phyloP scores from a whole-genome alignment of 2,888 invertebrate genomes.

The Meganola albula region DNA sequence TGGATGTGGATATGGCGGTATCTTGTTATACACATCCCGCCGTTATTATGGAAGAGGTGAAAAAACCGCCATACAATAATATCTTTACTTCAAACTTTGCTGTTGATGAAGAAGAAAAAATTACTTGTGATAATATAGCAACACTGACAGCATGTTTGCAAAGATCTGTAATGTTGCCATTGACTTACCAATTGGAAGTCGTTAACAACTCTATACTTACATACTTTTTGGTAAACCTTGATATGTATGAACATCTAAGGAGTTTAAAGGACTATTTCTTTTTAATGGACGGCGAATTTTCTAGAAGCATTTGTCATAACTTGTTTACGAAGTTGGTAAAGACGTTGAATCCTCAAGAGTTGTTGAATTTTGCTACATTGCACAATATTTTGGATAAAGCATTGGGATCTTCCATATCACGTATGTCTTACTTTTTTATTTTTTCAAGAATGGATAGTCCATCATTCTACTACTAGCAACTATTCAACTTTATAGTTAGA shows the following conservation, averaged over 20 bases:
- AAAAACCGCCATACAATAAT: slow-evolving; percentile 60
- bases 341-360: slow-evolving; percentile 80
- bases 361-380: slow-evolving; percentile 83
- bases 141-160: slow-evolving; percentile 79
- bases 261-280: slow-evolving; percentile 88
- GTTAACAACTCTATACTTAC: slow-evolving; percentile 85
- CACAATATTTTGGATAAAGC: slow-evolving; percentile 84
- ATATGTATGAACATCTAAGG: slow-evolving; percentile 83
- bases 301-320: slow-evolving; percentile 82
- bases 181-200: slow-evolving; percentile 82
- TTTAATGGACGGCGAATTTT: slow-evolving; percentile 88
- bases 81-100: slow-evolving; percentile 52
- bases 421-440: too few species aligned
- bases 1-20: slow-evolving; percentile 40
- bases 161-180: slow-evolving; percentile 82
- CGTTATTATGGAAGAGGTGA: slow-evolving; percentile 58
- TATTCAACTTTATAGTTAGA: too few species aligned
- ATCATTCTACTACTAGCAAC: too few species aligned
- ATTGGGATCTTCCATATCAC: slow-evolving; percentile 80
- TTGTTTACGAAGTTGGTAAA: slow-evolving; percentile 82
- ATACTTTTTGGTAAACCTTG: slow-evolving; percentile 81
- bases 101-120: slow-evolving; percentile 40
- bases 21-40: slow-evolving; percentile 62
- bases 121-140: slow-evolving; percentile 61
- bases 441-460: too few species aligned